Conservation (phyloP, 1,140 invertebrate genomes). For the Lepidostoma basale region DNA sequence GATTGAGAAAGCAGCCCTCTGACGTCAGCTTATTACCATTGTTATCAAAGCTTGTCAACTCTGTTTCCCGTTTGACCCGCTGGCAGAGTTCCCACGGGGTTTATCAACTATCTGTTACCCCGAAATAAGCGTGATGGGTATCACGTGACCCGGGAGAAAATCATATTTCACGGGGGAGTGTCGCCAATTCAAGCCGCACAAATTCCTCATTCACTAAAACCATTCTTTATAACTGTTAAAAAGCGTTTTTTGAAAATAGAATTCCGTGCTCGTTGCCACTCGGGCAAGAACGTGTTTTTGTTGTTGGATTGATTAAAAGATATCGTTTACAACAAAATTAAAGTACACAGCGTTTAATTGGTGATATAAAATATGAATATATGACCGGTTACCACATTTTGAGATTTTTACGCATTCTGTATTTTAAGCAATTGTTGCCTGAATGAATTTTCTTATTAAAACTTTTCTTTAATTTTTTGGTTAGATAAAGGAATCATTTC, state of each 20-base stretch:
- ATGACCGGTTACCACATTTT: no score
- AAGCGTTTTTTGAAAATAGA: not conserved
- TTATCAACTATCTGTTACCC: no score
- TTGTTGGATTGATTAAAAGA: not conserved
- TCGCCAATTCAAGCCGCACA: not conserved
- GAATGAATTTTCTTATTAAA: no score
- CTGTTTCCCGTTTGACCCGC: not conserved
- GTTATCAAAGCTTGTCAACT: conserved; percentile 12
- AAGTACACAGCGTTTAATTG: not conserved
- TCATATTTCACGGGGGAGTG: not conserved
- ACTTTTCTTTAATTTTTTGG: no score
- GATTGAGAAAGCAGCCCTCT: no score
- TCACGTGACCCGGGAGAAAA: not conserved
- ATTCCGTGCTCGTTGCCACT: not conserved
- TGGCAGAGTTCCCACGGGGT: no score
- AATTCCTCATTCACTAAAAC: not conserved
- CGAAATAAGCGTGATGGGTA: not conserved
- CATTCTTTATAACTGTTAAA: not conserved
- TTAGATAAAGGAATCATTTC: no score
- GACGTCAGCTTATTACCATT: not conserved
- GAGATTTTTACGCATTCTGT: no score
- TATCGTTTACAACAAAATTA: not conserved
- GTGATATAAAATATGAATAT: no score
- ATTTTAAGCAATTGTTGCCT: no score
- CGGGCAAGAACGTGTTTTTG: not conserved